Evolutionary conservation across 1,140 invertebrate genomes (phyloP).

Genomic region (Diachasmimorpha longicaudata): DNA sequence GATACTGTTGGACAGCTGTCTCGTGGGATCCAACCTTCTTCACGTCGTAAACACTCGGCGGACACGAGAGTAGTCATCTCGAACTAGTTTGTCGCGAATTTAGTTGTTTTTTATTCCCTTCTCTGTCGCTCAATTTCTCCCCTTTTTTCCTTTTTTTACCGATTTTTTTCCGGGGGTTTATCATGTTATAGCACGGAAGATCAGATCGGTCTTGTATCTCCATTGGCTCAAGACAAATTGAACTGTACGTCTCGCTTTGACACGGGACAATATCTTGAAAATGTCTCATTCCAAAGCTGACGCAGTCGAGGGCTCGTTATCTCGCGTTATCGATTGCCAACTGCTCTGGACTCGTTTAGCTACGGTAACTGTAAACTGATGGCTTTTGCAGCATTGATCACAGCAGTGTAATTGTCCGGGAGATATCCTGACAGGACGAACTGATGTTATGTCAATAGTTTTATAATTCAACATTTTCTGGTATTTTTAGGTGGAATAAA

Average conservation of each 20-base stretch:
- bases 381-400: slow-evolving; percentile 48
- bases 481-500: too few relatives aligned
- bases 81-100: neutral
- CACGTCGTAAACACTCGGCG: neutral
- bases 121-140: neutral
- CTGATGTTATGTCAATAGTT: neutral
- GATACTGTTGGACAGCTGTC: neutral
- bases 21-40: slow-evolving; percentile 1
- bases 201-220: neutral
- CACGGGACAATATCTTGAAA: neutral
- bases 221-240: neutral
- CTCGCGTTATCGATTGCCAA: slow-evolving; percentile 45
- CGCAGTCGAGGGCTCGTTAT: slow-evolving; percentile 43
- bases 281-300: neutral
- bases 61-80: neutral
- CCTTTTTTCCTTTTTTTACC: neutral
- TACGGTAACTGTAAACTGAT: slow-evolving; percentile 53
- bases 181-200: neutral
- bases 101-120: neutral
- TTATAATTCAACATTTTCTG: neutral
- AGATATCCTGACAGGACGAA: neutral
- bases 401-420: slow-evolving; percentile 36
- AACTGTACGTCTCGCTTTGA: neutral
- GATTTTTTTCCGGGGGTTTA: neutral
- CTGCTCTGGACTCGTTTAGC: slow-evolving; percentile 31